Evolutionary conservation across 1,140 invertebrate species (phyloP), one percentile per base, ranked within the genome.

Genomic region (Ostrea edulis): DNA sequence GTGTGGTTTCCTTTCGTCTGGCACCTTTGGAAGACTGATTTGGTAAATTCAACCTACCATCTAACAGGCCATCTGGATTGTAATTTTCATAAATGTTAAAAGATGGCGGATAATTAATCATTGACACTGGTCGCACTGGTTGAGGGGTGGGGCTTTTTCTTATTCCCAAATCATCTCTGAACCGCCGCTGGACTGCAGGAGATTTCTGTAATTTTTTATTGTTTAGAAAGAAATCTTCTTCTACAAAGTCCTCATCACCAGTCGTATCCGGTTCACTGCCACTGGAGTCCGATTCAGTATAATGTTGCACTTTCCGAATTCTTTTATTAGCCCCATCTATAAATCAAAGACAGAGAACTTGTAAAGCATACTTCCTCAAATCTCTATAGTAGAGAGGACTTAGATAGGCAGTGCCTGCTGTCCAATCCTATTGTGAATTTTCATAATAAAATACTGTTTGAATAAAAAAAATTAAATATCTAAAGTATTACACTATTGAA

Each of bases 231-330:
- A 88, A 88, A n/a, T 85, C 83, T 51, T 88, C 83, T 0, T 22
- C 62, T 4, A 88, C 87, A 85, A 88, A 88, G 44, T 88, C 87
- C 52, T 88, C 82, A 2, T 83, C 87, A 54, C 83, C 87, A n/a
- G 87, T 84, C 11, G 87, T 88, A 25, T 88, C 87, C 8, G 62
- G 87, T 29, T 88, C 87, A 88, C 82, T 84, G 0, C 52, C 20
- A 44, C 55, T 58, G 11, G 83, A 58, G 29, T 62, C 54, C 1
- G 35, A 65, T 11, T 62, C 29, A 17, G 9, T n/a, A 7, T 35
- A 29, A 35, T 65, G 20, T 85, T 20, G 1, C 22, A 4, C 17
- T 52, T 20, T 44, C 12, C 20, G 29, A 35, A 82, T 17, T 17
- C 20, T 17, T 29, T 8, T 9, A 35, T 29, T 12, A 82, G 17